These are phyloP conservation scores for Chlorodrepanis virens DNA, from an alignment of 2,113 vertebrate genomes.

Conservation along the genomic window DNA sequence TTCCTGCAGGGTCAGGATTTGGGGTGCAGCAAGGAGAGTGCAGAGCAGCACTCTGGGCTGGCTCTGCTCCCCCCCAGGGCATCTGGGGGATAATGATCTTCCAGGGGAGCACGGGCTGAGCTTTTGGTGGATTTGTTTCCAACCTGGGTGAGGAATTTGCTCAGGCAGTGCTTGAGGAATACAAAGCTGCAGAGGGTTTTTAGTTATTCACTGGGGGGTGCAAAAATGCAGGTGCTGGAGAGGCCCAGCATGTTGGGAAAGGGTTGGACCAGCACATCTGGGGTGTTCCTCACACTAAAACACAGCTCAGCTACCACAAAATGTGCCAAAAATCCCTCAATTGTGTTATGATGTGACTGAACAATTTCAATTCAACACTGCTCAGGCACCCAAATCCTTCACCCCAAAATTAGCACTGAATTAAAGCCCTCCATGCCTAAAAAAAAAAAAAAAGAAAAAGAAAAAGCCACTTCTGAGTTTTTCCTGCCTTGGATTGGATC, in stretches of 20 bases:
- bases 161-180: not conserved
- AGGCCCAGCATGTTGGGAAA: not conserved
- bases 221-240: not conserved
- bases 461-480: not conserved
- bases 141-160: slow-evolving; percentile 7
- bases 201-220: not conserved
- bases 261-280: not conserved
- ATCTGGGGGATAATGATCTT: not conserved
- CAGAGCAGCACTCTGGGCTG: not conserved
- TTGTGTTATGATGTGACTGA: not conserved
- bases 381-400: not conserved
- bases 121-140: not conserved
- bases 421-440: not conserved
- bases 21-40: not conserved
- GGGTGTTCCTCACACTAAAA: not conserved
- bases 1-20: not conserved
- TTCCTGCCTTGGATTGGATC: not conserved
- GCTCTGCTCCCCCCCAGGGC: not conserved
- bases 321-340: not conserved
- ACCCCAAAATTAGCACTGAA: not conserved
- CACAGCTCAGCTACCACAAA: not conserved
- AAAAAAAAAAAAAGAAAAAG: not conserved
- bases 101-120: not conserved
- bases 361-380: accelerated
- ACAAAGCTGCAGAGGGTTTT: not conserved